Conservation (phyloP, 2,113 vertebrate species). For the Euleptes europaea region DNA sequence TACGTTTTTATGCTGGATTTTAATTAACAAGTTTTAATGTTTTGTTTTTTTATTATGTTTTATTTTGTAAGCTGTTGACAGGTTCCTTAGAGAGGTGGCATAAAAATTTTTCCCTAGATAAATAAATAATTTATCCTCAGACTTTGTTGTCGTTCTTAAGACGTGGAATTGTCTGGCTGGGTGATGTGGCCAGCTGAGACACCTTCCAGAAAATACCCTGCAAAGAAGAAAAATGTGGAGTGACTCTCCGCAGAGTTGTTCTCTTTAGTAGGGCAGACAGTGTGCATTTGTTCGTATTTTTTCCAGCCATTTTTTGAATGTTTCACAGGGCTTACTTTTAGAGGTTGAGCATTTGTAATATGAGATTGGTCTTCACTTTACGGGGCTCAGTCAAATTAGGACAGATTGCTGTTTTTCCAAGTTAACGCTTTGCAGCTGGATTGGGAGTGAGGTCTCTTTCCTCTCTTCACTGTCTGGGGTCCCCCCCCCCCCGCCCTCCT, state of each 20-base stretch:
- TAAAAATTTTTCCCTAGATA: no score
- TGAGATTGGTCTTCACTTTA: background rate
- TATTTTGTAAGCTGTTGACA: no score
- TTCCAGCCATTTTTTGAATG: conserved; percentile 37
- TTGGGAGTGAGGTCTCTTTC: background rate
- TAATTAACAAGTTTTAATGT: no score
- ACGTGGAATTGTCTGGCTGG: background rate
- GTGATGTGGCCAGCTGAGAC: background rate
- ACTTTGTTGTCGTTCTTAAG: background rate
- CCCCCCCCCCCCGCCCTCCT: background rate
- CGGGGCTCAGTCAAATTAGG: background rate
- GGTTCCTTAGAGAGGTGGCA: no score
- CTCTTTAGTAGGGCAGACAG: background rate
- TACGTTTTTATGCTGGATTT: no score
- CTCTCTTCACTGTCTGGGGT: conserved; percentile 23
- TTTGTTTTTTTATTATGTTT: no score
- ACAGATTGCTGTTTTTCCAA: conserved; percentile 33
- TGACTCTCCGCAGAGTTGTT: background rate
- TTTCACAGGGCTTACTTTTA: background rate
- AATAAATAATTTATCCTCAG: no score
- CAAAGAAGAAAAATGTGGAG: conserved; percentile 14
- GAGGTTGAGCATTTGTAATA: conserved; percentile 29
- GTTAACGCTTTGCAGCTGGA: conserved; percentile 6
- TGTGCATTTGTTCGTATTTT: conserved; percentile 1
- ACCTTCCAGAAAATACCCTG: conserved; percentile 22